phyloP scores from a whole-genome alignment of 1,140 invertebrate genomes.

The Pinna nobilis region DNA sequence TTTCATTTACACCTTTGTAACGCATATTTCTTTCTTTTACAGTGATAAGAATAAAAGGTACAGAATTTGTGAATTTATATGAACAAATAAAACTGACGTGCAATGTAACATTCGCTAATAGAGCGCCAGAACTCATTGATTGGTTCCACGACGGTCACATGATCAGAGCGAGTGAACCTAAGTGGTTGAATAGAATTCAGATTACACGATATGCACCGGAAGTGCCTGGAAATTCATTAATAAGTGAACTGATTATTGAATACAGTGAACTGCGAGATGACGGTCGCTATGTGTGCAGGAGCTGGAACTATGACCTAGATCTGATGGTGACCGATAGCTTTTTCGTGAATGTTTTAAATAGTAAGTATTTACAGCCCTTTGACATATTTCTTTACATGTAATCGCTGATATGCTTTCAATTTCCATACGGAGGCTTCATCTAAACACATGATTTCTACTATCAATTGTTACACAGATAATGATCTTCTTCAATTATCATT shows the following conservation, averaged over 20 bases:
- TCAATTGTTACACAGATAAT: too few species aligned
- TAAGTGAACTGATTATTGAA: slow-evolving; percentile 20
- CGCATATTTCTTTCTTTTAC: background rate
- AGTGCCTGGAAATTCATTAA: background rate
- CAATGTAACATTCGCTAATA: slow-evolving; percentile 23
- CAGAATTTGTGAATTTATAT: slow-evolving; percentile 28
- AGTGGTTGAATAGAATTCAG: slow-evolving; percentile 10
- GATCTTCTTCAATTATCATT: too few species aligned
- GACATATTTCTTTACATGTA: too few species aligned
- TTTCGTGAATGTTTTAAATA: slow-evolving; percentile 31
- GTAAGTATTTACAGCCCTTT: slow-evolving; percentile 32
- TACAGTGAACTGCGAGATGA: slow-evolving; percentile 13
- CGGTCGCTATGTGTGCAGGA: slow-evolving; percentile 34
- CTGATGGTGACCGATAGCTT: slow-evolving; percentile 11
- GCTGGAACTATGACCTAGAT: background rate
- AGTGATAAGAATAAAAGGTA: slow-evolving; percentile 28
- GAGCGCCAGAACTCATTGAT: slow-evolving; percentile 8
- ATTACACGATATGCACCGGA: slow-evolving; percentile 15
- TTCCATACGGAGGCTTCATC: too few species aligned
- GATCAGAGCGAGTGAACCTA: slow-evolving; percentile 22
- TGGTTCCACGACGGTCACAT: slow-evolving; percentile 33
- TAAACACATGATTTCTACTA: too few species aligned
- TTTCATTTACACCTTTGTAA: background rate
- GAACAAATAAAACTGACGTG: slow-evolving; percentile 30
- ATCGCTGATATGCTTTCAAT: too few species aligned